Evolutionary conservation across 1,140 invertebrate genomes (phyloP).

Genomic region (Ctenoplectra terminalis): DNA sequence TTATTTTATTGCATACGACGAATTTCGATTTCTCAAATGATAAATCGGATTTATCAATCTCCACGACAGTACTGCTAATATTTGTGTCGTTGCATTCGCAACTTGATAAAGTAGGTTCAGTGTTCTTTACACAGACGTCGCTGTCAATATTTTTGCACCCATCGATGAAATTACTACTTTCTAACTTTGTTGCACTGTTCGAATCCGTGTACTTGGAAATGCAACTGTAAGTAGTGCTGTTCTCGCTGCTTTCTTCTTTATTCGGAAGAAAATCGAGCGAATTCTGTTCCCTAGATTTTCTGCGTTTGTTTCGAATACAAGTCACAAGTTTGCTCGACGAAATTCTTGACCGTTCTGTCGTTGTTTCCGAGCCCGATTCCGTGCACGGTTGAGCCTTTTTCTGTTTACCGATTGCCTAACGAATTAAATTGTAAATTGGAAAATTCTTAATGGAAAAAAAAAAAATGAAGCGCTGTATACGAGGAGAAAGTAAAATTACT

Average conservation of each 20-base stretch:
- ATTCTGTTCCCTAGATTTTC: slow-evolving; percentile 24
- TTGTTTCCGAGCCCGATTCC: slow-evolving; percentile 47
- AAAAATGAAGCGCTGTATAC: too few species aligned
- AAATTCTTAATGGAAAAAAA: too few species aligned
- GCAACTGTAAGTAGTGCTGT: slow-evolving; percentile 3
- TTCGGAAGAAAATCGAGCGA: neutral
- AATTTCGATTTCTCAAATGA: slow-evolving; percentile 14
- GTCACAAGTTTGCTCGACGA: slow-evolving; percentile 61
- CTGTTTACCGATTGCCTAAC: slow-evolving; percentile 14
- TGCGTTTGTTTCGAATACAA: slow-evolving; percentile 42
- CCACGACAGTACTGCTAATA: neutral
- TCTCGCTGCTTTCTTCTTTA: slow-evolving; percentile 1
- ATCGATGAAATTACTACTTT: neutral
- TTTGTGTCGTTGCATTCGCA: slow-evolving; percentile 2
- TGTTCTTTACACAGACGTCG: neutral
- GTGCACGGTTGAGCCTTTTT: slow-evolving; percentile 13
- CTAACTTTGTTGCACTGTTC: neutral
- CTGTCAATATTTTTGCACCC: neutral
- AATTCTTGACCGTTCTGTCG: slow-evolving; percentile 42
- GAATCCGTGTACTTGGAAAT: slow-evolving; percentile 10
- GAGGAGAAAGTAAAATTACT: slow-evolving; percentile 24
- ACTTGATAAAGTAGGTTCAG: neutral
- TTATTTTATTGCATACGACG: neutral
- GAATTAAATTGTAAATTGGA: neutral
- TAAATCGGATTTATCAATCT: neutral